Evolutionary conservation across 92 coral and sea anemone species (phyloP).

Genomic region (Actinostola sp.): DNA sequence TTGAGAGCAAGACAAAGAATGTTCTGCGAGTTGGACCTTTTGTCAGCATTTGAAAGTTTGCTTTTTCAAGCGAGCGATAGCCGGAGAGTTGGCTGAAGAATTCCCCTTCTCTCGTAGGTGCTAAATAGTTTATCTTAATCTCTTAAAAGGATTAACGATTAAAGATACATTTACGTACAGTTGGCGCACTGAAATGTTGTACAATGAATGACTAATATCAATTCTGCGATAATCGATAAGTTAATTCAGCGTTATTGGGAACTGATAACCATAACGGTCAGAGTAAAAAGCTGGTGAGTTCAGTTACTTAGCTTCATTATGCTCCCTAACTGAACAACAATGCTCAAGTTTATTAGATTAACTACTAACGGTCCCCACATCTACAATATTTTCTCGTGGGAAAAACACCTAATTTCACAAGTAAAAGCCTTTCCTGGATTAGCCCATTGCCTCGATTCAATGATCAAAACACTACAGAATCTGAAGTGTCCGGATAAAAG

Average conservation of each 20-base stretch:
- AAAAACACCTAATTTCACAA: constrained; percentile 18
- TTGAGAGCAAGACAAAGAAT: background rate
- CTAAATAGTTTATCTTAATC: constrained; percentile 1
- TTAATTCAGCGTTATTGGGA: background rate
- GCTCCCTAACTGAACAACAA: constrained; percentile 4
- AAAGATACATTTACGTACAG: background rate
- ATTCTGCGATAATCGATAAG: constrained; percentile 4
- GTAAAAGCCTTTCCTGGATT: background rate
- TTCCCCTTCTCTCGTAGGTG: too few relatives aligned
- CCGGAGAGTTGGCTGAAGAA: background rate
- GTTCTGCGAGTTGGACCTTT: background rate
- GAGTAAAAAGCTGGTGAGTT: background rate
- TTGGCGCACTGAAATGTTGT: background rate
- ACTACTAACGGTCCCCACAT: constrained; percentile 17
- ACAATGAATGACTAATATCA: background rate
- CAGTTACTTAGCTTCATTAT: constrained; percentile 4
- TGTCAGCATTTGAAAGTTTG: background rate
- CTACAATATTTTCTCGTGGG: constrained; percentile 34
- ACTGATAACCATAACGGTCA: constrained; percentile 7
- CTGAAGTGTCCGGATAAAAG: constrained; percentile 12
- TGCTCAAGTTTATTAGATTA: constrained; percentile 35
- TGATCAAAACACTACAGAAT: background rate
- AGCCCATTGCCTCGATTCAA: constrained; percentile 8
- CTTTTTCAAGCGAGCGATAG: background rate
- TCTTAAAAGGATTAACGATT: constrained; percentile 7